Base-by-base conservation (phyloP, 2,113 vertebrate genomes). In the Verasper variegatus region DNA sequence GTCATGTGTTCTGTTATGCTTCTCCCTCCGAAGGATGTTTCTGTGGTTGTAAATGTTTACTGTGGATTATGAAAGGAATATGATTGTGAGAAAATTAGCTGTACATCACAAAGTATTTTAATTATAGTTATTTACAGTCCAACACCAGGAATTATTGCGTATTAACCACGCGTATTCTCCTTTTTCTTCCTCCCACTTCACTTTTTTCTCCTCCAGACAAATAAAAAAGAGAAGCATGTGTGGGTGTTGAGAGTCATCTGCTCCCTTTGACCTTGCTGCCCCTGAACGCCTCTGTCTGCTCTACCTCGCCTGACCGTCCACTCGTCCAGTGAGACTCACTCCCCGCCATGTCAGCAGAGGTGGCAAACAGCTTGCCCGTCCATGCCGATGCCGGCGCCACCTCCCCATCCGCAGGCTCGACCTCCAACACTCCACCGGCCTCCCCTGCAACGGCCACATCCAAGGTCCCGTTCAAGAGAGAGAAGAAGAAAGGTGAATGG, bases 401-500 rank as follows among this genome's bases (percentile, higher is more conserved):
- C 0, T 59, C 86, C n/a, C 42, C 82, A 1, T 2, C 80, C 1
- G 12, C 82, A 15, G 42, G 26, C 60, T 15, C 85, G 0, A 55
- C 71, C 65, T 23, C 78, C 51, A 60, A 0, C 74, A 78, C 66
- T 18, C 63, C 90, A 26, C 80, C 87, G 47, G 72, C 79, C 60
- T 84, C 92, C 13, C 86, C 93, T 6, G 35, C 76, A 5, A 66
- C 84, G 2, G 70, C 93, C 71, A 26, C 92, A 76, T 76, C 94
- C 91, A 95, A 92, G 74, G 94, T 94, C 0, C 86, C 93, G 0
- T 95, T 95, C 83, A 97, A 95, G 82, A 97, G 95, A 20, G 97
- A 97, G 75, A 98, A 96, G 92, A 98, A 97, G 92, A 98, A 95
- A 93, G 94, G 93, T 96, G 57, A 58, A 68, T 0, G 15, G 27